Base-by-base conservation (phyloP, 2,113 vertebrate genomes). In the Typhlomys cinereus region DNA sequence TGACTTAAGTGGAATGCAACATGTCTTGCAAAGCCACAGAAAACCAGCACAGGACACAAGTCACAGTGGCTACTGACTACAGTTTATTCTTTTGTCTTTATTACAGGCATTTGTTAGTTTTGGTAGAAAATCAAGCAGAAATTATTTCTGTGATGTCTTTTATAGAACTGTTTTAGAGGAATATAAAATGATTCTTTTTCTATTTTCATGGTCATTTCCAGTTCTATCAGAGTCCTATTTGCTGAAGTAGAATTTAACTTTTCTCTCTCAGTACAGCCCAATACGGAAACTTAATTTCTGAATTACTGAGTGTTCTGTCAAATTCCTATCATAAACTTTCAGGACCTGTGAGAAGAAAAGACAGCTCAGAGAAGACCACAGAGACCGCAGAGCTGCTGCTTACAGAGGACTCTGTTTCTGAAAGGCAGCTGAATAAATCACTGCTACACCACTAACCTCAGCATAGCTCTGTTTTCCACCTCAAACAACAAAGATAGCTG, bases 201-300 rank as follows among this genome's bases (percentile, higher is more conserved):
- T 75, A 27, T 69, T 66, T 74, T 27, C 69, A 69, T 92, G 36
- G 54, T 84, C n/a, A 67, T 85, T 90, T 85, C 50, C n/a, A 75
- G 8, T 87, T 85, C 39, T 89, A 69, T 52, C 50, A 70, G 34
- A 31, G 21, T 94, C 13, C n/a, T 87, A 54, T 62, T 71, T 89
- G 46, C 73, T 73, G 48, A 85, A 75, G 27, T 82, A 67, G 3
- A 17, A 44, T 10, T 73, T 31, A 74, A 2, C 76, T 66, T 61
- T 20, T 15, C n/a, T 7, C 7, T 4, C 18, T 46, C 36, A 76
- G 61, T 41, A 92, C 71, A 61, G 18, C 3, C 46, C 34, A 82
- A 82, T 14, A 70, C n/a, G n/a, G 4, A 94, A 91, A 92, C 66
- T 89, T 88, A 70, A 83, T 83, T 90, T 94, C 88, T 94, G 83